These are phyloP conservation scores for Pelusios castaneus DNA, from an alignment of 2,113 vertebrate genomes.

Conservation along the genomic window DNA sequence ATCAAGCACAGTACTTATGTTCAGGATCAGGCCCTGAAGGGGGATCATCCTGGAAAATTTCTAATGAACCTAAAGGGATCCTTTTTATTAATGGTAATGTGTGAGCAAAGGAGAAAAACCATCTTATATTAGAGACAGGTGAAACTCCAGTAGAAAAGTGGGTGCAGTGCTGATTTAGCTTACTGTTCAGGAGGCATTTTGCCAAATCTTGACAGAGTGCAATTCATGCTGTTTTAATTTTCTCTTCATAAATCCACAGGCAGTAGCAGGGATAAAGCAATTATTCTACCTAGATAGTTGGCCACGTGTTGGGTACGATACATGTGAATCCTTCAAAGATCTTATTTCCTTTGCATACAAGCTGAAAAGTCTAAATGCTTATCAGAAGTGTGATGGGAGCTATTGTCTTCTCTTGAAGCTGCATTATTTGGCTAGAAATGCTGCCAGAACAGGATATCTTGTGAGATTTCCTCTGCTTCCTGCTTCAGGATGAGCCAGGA, in stretches of 20 bases:
- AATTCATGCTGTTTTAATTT: constrained; percentile 47
- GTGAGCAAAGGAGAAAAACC: constrained; percentile 40
- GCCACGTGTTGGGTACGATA: neutral
- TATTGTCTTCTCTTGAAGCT: neutral
- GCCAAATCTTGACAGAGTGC: constrained; percentile 23
- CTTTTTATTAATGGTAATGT: constrained; percentile 41
- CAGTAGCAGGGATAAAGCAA: constrained; percentile 14
- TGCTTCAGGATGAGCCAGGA: neutral
- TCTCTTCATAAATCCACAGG: constrained; percentile 18
- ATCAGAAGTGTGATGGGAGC: neutral
- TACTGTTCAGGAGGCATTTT: neutral
- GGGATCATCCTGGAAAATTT: constrained; percentile 13
- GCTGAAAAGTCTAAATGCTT: neutral
- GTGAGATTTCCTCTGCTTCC: neutral
- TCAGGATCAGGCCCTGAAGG: neutral
- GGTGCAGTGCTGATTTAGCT: constrained; percentile 47
- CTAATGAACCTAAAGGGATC: neutral
- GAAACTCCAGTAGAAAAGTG: constrained; percentile 14
- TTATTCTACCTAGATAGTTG: neutral
- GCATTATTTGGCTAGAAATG: neutral
- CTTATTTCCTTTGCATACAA: neutral
- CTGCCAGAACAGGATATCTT: neutral
- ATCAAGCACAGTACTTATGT: neutral
- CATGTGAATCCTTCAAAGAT: neutral
- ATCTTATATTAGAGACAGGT: constrained; percentile 16